These are phyloP conservation scores for Epinotia nisella DNA, from an alignment of 2,888 invertebrate genomes.

Conservation along the genomic window DNA sequence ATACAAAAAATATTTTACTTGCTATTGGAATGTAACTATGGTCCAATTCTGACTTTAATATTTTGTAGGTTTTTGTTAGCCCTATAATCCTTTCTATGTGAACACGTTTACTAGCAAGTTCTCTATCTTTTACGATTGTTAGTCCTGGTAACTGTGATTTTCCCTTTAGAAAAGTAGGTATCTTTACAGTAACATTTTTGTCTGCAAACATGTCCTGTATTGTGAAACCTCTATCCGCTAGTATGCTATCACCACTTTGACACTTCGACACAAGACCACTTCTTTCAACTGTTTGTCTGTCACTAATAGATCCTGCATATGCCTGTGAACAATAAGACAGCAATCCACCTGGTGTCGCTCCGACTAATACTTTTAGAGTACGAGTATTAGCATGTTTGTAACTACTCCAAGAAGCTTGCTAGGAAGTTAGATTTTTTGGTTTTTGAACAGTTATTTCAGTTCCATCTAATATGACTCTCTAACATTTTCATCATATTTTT, in stretches of 20 bases:
- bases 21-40: too few species aligned
- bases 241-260: conserved; percentile 46
- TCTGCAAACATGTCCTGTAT: conserved; percentile 50
- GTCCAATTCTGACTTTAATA: too few species aligned
- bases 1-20: too few species aligned
- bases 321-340: conserved; percentile 45
- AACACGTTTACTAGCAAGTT: conserved; percentile 37
- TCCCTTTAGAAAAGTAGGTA: conserved; percentile 48
- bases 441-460: conserved; percentile 47
- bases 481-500: conserved; percentile 28
- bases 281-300: conserved; percentile 48
- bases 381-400: conserved; percentile 49
- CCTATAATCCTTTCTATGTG: conserved; percentile 44
- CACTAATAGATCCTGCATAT: conserved; percentile 47
- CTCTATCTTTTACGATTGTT: conserved; percentile 35
- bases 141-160: conserved; percentile 44
- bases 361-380: conserved; percentile 47
- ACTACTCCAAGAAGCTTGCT: conserved; percentile 45
- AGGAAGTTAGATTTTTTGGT: conserved; percentile 43
- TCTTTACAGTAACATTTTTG: conserved; percentile 46
- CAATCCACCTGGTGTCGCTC: conserved; percentile 48
- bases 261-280: conserved; percentile 45
- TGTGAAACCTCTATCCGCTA: conserved; percentile 51
- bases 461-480: conserved; percentile 47
- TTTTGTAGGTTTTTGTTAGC: too few species aligned